Conservation (phyloP, 2,113 vertebrate genomes). For the Galemys pyrenaicus region DNA sequence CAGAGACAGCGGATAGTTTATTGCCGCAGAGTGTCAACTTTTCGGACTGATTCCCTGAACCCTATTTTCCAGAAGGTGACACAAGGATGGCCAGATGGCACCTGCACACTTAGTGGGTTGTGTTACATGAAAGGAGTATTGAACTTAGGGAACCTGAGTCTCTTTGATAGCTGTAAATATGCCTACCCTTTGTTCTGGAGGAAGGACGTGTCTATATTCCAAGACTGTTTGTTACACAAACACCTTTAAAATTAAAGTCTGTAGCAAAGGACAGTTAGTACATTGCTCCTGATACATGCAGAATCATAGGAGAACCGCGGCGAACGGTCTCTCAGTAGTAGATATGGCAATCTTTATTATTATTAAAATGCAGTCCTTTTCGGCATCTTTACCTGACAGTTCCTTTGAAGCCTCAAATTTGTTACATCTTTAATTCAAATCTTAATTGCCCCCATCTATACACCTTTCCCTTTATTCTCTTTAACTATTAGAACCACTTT, state of each 20-base stretch:
- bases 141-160: background rate
- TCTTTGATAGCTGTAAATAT: conserved; percentile 9
- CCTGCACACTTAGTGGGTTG: background rate
- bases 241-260: background rate
- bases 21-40: background rate
- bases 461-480: background rate
- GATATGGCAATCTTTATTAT: background rate
- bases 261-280: background rate
- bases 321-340: background rate
- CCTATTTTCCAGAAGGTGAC: background rate
- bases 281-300: background rate
- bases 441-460: background rate
- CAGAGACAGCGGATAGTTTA: background rate
- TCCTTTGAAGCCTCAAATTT: background rate
- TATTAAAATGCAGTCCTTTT: background rate
- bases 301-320: background rate
- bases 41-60: background rate
- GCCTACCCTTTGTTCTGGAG: background rate
- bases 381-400: background rate
- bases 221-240: background rate
- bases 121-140: background rate
- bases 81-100: background rate
- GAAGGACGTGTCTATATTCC: background rate
- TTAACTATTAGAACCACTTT: background rate
- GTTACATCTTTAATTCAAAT: background rate